These are phyloP conservation scores for Echiichthys vipera DNA, from an alignment of 2,797 vertebrate genomes.

Conservation along the genomic window DNA sequence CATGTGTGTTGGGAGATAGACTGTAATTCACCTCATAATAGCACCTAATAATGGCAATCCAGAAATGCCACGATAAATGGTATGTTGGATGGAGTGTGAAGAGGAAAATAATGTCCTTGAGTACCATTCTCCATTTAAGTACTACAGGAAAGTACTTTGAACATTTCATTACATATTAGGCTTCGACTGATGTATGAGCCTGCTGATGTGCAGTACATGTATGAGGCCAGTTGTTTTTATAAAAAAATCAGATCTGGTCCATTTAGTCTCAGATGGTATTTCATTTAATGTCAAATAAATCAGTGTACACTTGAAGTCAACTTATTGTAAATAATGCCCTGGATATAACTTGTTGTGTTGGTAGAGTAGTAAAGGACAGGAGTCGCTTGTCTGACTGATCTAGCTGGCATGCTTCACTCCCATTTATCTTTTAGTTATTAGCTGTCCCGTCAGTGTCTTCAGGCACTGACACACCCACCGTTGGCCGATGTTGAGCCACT, in stretches of 20 bases:
- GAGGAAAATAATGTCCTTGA: constrained; percentile 59
- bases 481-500: not conserved
- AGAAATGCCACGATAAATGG: constrained; percentile 62
- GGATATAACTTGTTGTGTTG: not conserved
- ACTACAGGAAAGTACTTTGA: constrained; percentile 30
- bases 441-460: not conserved
- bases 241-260: not conserved
- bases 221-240: not conserved
- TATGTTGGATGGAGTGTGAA: constrained; percentile 54
- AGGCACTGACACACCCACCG: too few relatives aligned
- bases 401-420: not conserved
- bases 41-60: constrained; percentile 71
- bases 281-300: not conserved
- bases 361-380: not conserved
- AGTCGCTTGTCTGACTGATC: not conserved
- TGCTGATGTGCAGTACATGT: not conserved
- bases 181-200: not conserved
- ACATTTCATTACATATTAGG: constrained; percentile 10
- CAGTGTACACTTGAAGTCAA: not conserved
- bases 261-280: not conserved
- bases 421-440: not conserved
- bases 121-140: constrained; percentile 39
- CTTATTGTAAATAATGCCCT: not conserved
- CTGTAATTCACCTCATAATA: constrained; percentile 64
- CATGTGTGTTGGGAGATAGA: constrained; percentile 60